Percentiles rank a stretch among this genome's conserved stretches.
These are phyloP conservation scores for Oscheius sp. DNA, from an alignment of 1,140 invertebrate genomes.

Conservation along the genomic window DNA sequence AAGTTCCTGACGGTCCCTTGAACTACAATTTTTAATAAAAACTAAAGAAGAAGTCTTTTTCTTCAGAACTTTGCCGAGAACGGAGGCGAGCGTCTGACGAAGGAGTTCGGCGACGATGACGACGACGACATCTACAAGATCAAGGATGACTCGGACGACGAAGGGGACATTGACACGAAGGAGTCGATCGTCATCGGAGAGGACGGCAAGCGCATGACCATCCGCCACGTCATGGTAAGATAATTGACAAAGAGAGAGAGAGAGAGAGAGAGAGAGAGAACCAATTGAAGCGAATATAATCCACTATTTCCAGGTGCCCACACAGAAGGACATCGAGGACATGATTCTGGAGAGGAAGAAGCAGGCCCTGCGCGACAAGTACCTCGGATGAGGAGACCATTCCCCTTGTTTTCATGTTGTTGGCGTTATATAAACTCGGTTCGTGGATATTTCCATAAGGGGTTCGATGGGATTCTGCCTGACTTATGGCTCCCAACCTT, in stretches of 20 bases:
- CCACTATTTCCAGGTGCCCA: too few relatives aligned
- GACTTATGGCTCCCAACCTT: too few relatives aligned
- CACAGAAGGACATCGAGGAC: constrained; percentile 57
- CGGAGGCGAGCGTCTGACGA: constrained; percentile 5
- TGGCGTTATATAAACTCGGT: background rate
- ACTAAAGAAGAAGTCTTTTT: background rate
- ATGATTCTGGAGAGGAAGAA: constrained; percentile 58
- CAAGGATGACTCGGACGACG: constrained; percentile 51
- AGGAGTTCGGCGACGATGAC: constrained; percentile 13
- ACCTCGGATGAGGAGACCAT: background rate
- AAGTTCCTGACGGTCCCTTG: background rate
- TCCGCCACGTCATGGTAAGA: constrained; percentile 57
- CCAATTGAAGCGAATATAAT: too few relatives aligned
- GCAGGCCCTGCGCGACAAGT: constrained; percentile 39
- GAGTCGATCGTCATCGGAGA: constrained; percentile 56
- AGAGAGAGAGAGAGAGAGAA: too few relatives aligned
- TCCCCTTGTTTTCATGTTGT: background rate
- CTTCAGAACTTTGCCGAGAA: constrained; percentile 20
- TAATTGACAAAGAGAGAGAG: too few relatives aligned
- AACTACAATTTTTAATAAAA: background rate
- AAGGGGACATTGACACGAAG: constrained; percentile 52
- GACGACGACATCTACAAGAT: constrained; percentile 55
- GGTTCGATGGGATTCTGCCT: too few relatives aligned
- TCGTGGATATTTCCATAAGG: too few relatives aligned
- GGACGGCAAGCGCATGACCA: constrained; percentile 53